phyloP scores from a whole-genome alignment of 2,797 vertebrate genomes.

The Phrynocephalus vlangalii region DNA sequence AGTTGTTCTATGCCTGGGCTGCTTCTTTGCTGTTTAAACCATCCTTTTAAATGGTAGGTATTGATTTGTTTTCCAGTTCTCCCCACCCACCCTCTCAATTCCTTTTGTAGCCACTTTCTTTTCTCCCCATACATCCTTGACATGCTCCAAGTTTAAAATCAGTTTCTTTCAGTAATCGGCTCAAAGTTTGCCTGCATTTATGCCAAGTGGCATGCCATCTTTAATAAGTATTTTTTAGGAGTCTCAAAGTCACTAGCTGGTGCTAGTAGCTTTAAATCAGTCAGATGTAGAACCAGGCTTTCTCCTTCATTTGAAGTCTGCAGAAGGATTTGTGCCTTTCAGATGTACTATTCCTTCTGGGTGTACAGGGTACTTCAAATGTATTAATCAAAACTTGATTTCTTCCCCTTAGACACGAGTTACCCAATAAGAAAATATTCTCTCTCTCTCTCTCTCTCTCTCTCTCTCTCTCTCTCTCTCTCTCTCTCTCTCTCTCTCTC shows the following conservation, averaged over 20 bases:
- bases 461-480: too few species aligned
- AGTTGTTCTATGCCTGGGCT: constrained; percentile 7
- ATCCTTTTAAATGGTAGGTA: constrained; percentile 1
- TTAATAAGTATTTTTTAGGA: not conserved
- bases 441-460: not conserved
- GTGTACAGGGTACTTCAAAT: not conserved
- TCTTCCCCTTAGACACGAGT: not conserved
- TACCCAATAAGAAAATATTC: not conserved
- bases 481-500: too few species aligned
- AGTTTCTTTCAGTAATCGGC: not conserved
- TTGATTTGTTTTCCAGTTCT: not conserved
- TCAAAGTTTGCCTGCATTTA: not conserved
- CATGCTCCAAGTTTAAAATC: not conserved
- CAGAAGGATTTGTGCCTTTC: not conserved
- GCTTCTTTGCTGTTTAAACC: not conserved
- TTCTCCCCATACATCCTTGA: not conserved
- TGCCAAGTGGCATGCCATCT: not conserved
- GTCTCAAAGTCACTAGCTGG: not conserved
- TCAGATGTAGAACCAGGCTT: not conserved
- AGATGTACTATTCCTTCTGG: not conserved
- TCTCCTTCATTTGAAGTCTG: not conserved
- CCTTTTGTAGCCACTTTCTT: constrained; percentile 5
- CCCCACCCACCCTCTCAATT: not conserved
- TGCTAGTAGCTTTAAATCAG: not conserved
- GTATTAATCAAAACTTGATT: not conserved